Evolutionary conservation across 2,113 vertebrate species (phyloP).

Genomic region (Sylvia atricapilla): DNA sequence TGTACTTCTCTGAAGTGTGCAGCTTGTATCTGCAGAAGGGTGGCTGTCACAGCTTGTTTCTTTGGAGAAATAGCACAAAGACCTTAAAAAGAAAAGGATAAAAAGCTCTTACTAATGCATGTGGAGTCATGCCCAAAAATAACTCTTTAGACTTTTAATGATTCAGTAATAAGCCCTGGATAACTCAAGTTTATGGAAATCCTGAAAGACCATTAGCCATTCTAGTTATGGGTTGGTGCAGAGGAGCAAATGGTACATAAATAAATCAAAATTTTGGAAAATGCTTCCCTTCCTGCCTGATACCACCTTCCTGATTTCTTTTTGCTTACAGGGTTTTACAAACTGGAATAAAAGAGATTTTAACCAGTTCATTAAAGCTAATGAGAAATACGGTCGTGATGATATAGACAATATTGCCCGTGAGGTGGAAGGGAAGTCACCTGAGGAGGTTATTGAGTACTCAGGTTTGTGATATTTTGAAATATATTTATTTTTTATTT

Average conservation of each 20-base stretch:
- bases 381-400: constrained; percentile 89
- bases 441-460: constrained; percentile 89
- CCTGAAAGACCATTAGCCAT: not conserved
- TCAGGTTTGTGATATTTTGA: constrained; percentile 75
- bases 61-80: not conserved
- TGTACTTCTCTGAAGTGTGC: not conserved
- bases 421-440: constrained; percentile 88
- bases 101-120: too few relatives aligned
- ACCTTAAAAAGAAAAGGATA: not conserved
- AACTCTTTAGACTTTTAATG: not conserved
- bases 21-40: not conserved
- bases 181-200: constrained; percentile 1
- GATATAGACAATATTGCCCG: constrained; percentile 89
- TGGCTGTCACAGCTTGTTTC: not conserved
- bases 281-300: not conserved
- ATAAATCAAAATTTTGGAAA: not conserved
- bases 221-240: not conserved
- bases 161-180: not conserved
- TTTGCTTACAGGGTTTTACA: constrained; percentile 81
- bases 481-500: not conserved
- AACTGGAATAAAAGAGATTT: constrained; percentile 92
- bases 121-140: not conserved
- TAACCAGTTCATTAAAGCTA: constrained; percentile 92
- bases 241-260: not conserved
- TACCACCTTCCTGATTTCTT: not conserved